Conservation (phyloP, 1,140 invertebrate genomes). For the Oncopodura yosiiana region DNA sequence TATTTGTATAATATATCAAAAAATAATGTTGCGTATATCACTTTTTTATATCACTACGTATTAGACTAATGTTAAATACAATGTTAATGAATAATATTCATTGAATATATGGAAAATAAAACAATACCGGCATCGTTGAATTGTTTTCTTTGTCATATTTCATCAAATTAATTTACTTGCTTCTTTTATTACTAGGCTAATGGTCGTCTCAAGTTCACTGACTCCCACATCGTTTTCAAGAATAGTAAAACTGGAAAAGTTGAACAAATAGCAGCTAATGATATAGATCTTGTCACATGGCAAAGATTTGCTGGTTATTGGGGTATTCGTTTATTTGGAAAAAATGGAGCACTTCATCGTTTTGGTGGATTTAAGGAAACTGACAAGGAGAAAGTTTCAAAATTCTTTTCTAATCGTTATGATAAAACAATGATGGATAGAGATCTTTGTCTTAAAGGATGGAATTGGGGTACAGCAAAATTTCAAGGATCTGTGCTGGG, state of each 20-base stretch:
- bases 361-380: slow-evolving; percentile 88
- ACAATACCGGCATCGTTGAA: background rate
- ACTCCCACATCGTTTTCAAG: slow-evolving; percentile 85
- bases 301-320: slow-evolving; percentile 80
- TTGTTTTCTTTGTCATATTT: slow-evolving; percentile 34
- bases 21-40: too few relatives aligned
- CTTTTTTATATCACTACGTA: slow-evolving; percentile 4
- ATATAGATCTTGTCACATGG: slow-evolving; percentile 86
- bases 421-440: slow-evolving; percentile 78
- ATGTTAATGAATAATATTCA: background rate
- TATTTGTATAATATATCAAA: too few relatives aligned
- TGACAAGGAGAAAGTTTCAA: slow-evolving; percentile 44
- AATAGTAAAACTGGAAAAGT: slow-evolving; percentile 95
- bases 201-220: slow-evolving; percentile 83
- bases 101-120: slow-evolving; percentile 3
- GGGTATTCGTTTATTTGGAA: slow-evolving; percentile 81
- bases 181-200: slow-evolving; percentile 49
- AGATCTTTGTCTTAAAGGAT: slow-evolving; percentile 90
- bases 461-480: slow-evolving; percentile 97
- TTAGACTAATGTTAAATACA: background rate
- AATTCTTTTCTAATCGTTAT: slow-evolving; percentile 75
- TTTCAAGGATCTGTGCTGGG: slow-evolving; percentile 84
- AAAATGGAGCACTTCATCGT: slow-evolving; percentile 80
- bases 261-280: slow-evolving; percentile 70
- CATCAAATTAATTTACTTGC: background rate